Base-by-base conservation (phyloP, 2,888 invertebrate species). In the Palloptera scutellata region DNA sequence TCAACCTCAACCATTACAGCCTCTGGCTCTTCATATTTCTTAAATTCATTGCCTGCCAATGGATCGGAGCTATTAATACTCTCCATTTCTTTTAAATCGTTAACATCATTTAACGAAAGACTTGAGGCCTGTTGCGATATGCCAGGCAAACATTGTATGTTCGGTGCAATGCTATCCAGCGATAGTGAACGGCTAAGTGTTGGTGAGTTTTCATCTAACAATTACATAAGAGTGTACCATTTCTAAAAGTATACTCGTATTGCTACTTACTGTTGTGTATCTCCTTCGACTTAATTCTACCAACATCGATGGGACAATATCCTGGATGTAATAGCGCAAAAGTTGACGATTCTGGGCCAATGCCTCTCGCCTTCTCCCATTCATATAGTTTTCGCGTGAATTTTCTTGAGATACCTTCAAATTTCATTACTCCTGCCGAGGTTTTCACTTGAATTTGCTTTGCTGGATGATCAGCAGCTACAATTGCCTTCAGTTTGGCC, bases 321-420 rank as follows among this genome's bases (percentile, higher is more conserved):
- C 87, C 87, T 0, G 90, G 89, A 78, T 88, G 90, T 2, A 95
- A 86, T 0, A 95, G 84, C 0, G 94, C 92, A 74, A 95, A 93
- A 0, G 94, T 94, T 0, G 94, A 95, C 0, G 91, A 91, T 83
- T 95, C 94, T 0, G 94, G 94, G 0, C 91, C 91, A 67, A 95
- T 94, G 1, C 94, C 94, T 69, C 91, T 87, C n/a, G 93, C 92
- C 77, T 94, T 93, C 81, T 94, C 93, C 96, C 96, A 96, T 82
- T 96, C 95, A 82, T 95, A 95, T 0, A 96, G 87, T 78, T 94
- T 95, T 40, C 92, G 90, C 0, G 95, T 95, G 83, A 96, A 96
- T 74, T 95, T 95, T 55, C 94, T 89, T 0, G 95, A 95, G 74
- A 96, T 94, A 11, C 89, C 93, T 87, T 94, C 91, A 79, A 95